A percentile compares a stretch with the other conserved stretches of the same genome.
phyloP scores from a whole-genome alignment of 2,888 invertebrate genomes.

The Euzophera pinguis region DNA sequence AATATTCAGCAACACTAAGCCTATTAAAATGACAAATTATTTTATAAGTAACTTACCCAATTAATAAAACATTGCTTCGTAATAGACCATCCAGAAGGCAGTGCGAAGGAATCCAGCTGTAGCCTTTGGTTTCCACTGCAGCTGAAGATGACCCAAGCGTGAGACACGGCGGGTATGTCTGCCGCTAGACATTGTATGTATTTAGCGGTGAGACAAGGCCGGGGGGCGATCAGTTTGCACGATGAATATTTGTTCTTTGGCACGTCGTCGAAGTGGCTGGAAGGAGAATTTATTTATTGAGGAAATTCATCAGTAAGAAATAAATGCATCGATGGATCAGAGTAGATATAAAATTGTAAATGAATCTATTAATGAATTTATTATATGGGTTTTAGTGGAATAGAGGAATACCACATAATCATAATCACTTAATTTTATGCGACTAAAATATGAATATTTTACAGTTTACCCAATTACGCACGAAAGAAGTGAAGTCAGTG shows the following conservation, averaged over 20 bases:
- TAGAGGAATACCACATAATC: no score
- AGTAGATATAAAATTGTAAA: no score
- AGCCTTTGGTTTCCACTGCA: constrained; percentile 59
- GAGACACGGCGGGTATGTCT: constrained; percentile 82
- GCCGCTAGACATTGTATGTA: constrained; percentile 86
- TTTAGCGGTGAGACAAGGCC: constrained; percentile 86
- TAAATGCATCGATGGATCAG: no score
- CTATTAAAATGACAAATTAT: neutral
- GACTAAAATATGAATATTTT: no score
- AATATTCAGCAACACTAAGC: no score
- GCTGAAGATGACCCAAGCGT: constrained; percentile 85
- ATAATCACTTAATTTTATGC: no score
- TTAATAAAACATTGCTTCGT: constrained; percentile 62
- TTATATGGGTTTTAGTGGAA: no score
- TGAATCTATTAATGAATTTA: no score
- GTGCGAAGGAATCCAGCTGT: constrained; percentile 66
- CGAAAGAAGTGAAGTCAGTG: no score
- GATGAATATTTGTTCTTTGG: constrained; percentile 73
- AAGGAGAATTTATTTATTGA: neutral
- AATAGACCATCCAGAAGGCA: constrained; percentile 83
- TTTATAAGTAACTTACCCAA: constrained; percentile 43
- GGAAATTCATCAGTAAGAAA: no score
- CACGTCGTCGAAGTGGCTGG: constrained; percentile 77
- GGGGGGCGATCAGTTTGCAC: constrained; percentile 83
- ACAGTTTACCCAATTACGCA: no score